Percentiles rank a stretch among this genome's conserved stretches.
Conservation (phyloP, 2,888 invertebrate genomes). For the Eilema griseolum region DNA sequence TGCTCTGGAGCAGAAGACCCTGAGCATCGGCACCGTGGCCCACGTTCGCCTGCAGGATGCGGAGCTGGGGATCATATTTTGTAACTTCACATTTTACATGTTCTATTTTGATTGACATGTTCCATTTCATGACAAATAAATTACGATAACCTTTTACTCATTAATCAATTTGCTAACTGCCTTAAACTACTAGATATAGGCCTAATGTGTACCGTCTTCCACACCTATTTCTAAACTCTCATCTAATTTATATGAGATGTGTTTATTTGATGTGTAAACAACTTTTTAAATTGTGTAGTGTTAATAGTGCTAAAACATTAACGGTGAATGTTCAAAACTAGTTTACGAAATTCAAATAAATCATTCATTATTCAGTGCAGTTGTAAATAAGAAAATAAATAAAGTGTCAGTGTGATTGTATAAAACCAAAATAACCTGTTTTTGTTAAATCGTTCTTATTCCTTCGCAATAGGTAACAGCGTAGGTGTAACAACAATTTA, state of each 20-base stretch:
- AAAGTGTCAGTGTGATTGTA: background rate
- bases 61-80: too few species aligned
- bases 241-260: background rate
- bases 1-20: too few species aligned
- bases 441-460: background rate
- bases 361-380: background rate
- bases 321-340: background rate
- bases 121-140: too few species aligned
- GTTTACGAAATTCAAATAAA: background rate
- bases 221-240: background rate
- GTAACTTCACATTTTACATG: too few species aligned
- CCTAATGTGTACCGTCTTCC: too few species aligned
- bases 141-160: too few species aligned
- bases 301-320: background rate
- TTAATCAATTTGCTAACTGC: too few species aligned
- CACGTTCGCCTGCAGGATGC: too few species aligned
- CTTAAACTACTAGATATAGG: too few species aligned
- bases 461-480: constrained; percentile 1
- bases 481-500: background rate
- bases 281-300: background rate
- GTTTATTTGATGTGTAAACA: background rate
- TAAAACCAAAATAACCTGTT: background rate
- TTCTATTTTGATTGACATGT: too few species aligned
- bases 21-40: too few species aligned
- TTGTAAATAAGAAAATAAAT: background rate